Percentiles rank a stretch among this genome's conserved stretches.
Evolutionary conservation across 1,140 invertebrate species (phyloP).

Genomic region (Lasaia peninsularis): DNA sequence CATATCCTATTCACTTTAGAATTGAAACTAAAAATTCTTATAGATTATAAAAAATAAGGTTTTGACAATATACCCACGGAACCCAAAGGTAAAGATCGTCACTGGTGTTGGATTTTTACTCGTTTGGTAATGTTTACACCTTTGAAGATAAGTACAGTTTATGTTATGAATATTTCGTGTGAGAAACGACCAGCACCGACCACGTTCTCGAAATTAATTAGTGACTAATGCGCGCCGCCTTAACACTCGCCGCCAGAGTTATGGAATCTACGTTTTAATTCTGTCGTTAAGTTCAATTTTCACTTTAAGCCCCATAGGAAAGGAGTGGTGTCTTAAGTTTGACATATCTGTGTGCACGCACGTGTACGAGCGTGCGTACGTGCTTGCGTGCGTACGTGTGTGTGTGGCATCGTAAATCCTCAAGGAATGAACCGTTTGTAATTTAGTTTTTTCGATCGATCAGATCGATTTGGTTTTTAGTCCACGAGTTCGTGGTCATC

Average conservation of each 20-base stretch:
- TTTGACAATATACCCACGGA: background rate
- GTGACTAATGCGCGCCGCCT: background rate
- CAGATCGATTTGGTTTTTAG: too few species aligned
- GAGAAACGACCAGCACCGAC: background rate
- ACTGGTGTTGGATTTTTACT: background rate
- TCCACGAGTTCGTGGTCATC: too few species aligned
- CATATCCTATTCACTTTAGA: too few species aligned
- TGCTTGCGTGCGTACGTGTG: too few species aligned
- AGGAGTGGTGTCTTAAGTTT: too few species aligned
- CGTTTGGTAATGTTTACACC: constrained; percentile 4
- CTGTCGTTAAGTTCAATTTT: background rate
- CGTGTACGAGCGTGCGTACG: too few species aligned
- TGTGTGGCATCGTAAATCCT: too few species aligned
- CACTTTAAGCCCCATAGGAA: background rate
- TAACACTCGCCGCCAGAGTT: background rate
- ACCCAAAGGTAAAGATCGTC: constrained; percentile 13
- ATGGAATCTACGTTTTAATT: background rate
- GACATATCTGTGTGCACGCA: too few species aligned
- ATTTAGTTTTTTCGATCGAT: too few species aligned
- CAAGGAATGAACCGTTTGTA: too few species aligned
- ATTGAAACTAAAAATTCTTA: too few species aligned
- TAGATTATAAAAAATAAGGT: background rate
- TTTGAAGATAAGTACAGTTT: constrained; percentile 5
- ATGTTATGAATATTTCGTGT: constrained; percentile 4
- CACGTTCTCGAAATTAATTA: constrained; percentile 1